phyloP scores from a whole-genome alignment of 1,140 invertebrate genomes.

The Harpegnathos saltator region DNA sequence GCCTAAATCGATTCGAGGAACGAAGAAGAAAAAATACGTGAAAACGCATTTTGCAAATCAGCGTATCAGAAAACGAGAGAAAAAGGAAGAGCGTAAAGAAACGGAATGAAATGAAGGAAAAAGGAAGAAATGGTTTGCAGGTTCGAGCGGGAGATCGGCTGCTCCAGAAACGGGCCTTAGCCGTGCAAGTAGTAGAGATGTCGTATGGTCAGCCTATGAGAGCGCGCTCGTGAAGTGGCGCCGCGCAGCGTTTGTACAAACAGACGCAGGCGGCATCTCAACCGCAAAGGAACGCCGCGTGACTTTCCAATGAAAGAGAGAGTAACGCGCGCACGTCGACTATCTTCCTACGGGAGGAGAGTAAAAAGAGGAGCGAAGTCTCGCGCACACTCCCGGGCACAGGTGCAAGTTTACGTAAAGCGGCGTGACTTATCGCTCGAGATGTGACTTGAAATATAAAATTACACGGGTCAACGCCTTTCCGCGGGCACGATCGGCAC shows the following conservation, averaged over 20 bases:
- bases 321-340: slow-evolving; percentile 22
- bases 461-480: background rate
- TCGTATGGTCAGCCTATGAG: slow-evolving; percentile 51
- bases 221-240: slow-evolving; percentile 69
- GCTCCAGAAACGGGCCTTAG: background rate
- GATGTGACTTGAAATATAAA: background rate
- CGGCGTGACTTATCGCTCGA: background rate
- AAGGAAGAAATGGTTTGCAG: too few species aligned
- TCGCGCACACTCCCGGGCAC: background rate
- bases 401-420: slow-evolving; percentile 22
- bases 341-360: background rate
- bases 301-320: slow-evolving; percentile 65
- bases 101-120: too few species aligned
- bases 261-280: slow-evolving; percentile 59
- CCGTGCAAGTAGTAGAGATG: slow-evolving; percentile 60
- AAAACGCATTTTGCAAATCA: too few species aligned
- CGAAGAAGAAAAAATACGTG: too few species aligned
- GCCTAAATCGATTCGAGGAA: too few species aligned
- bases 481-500: background rate
- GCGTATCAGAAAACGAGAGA: too few species aligned
- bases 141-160: background rate
- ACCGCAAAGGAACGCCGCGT: slow-evolving; percentile 27
- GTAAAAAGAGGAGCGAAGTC: slow-evolving; percentile 23
- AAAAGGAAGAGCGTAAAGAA: too few species aligned
- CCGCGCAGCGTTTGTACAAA: slow-evolving; percentile 62